Base-by-base conservation (phyloP, 2,797 vertebrate genomes). In the Miichthys miiuy region DNA sequence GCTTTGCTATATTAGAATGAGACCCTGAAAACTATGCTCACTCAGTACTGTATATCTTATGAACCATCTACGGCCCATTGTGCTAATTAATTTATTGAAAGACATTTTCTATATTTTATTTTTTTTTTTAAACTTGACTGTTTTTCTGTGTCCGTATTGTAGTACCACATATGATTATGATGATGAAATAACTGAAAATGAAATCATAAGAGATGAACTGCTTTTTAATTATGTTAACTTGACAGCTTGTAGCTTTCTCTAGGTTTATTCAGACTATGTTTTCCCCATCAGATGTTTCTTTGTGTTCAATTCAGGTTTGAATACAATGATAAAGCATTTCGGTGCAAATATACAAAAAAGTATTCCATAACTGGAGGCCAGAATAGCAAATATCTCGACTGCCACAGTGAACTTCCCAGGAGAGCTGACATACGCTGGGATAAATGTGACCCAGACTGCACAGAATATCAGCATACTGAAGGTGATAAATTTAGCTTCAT, bases 391-490 rank as follows among this genome's bases (percentile, higher is more conserved):
- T 81, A 95, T 93, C 70, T 95, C 94, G 25, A 95, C 94, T 25
- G 94, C 94, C 3, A 94, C 94, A 46, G 87, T 93, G 50, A 94
- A 94, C 72, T 94, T 94, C 11, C 94, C 94, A 62, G 94, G 94
- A 67, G 94, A 93, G 73, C 94, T 94, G 82, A 92, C 88, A 82
- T 95, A 95, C 0, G 94, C 93, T 60, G 94, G 94, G 44, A 95
- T 94, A 51, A 95, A 95, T 0, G 94, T 92, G 75, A 94, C 90
- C 93, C 93, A 94, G 4, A 94, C 94, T 4, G 90, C 93, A 82
- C 92, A 94, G 80, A 94, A 94, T 84, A 94, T 94, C 57, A 95
- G 14, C 93, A 95, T 94, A 75, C 94, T 95, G 84, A 95, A 95
- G 17, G 93, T 93, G 80, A 95, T 93, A 5, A 88, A 92, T 82